These are phyloP conservation scores for Oophaga sylvatica DNA, from an alignment of 2,797 vertebrate species.

Conservation along the genomic window DNA sequence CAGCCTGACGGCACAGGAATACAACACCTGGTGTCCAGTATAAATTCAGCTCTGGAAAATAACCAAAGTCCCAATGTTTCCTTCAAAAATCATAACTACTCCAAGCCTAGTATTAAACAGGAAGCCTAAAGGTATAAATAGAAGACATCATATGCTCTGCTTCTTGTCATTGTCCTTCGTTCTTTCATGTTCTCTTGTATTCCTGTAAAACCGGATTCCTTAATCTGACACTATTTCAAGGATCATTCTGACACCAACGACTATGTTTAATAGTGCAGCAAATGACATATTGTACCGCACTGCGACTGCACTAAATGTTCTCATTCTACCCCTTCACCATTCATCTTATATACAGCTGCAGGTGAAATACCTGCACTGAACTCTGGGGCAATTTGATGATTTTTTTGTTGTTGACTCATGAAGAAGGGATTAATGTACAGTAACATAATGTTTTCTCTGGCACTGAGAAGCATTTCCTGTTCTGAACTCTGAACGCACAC, in stretches of 20 bases:
- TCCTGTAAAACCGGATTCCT: conserved; percentile 65
- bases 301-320: background rate
- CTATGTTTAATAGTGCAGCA: background rate
- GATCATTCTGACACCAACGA: conserved; percentile 16
- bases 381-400: background rate
- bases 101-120: conserved; percentile 66
- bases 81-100: conserved; percentile 60
- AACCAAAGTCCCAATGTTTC: conserved; percentile 17
- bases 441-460: conserved; percentile 25
- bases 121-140: conserved; percentile 67
- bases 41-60: conserved; percentile 11
- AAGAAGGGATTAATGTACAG: conserved; percentile 17
- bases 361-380: background rate
- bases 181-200: conserved; percentile 63
- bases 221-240: conserved; percentile 53
- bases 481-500: background rate
- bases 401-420: background rate
- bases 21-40: conserved; percentile 10
- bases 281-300: background rate
- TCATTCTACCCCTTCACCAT: background rate
- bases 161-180: conserved; percentile 67
- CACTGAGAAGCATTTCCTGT: background rate
- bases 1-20: background rate
- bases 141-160: conserved; percentile 64
- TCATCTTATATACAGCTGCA: background rate